A percentile compares a stretch with the other conserved stretches of the same genome.
These are phyloP conservation scores for Mormyrus hasselquistii DNA, from an alignment of 2,797 vertebrate genomes.

Conservation along the genomic window DNA sequence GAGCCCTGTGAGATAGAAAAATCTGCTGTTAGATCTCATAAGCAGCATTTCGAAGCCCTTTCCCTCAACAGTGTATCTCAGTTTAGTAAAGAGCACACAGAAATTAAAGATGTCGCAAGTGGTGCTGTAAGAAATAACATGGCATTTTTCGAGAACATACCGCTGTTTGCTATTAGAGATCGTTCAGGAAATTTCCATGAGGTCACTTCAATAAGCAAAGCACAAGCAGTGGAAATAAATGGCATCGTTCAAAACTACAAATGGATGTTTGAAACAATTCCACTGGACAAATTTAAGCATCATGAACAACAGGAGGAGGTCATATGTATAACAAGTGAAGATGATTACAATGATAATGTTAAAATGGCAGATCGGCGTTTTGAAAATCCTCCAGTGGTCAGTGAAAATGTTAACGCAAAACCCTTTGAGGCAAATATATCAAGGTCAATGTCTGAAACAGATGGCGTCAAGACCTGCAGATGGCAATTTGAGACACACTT, in stretches of 20 bases:
- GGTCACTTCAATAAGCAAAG: conserved; percentile 82
- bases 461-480: background rate
- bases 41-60: conserved; percentile 83
- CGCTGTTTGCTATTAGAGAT: conserved; percentile 68
- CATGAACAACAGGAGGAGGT: conserved; percentile 69
- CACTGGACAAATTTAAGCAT: conserved; percentile 68
- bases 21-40: conserved; percentile 81
- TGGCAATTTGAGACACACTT: background rate
- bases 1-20: conserved; percentile 56
- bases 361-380: background rate
- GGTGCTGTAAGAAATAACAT: conserved; percentile 63
- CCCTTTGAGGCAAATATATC: background rate
- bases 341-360: conserved; percentile 29
- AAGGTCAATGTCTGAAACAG: background rate
- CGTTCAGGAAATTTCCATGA: conserved; percentile 77
- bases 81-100: conserved; percentile 37
- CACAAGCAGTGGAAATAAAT: conserved; percentile 63
- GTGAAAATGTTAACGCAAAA: background rate
- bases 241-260: conserved; percentile 81
- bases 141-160: conserved; percentile 64
- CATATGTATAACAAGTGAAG: conserved; percentile 65
- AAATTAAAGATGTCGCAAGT: conserved; percentile 40
- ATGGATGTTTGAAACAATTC: conserved; percentile 94
- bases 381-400: background rate
- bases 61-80: conserved; percentile 72